Evolutionary conservation across 2,113 vertebrate species (phyloP), one percentile per base, ranked within the genome.

Genomic region (Stigmatopora nigra): DNA sequence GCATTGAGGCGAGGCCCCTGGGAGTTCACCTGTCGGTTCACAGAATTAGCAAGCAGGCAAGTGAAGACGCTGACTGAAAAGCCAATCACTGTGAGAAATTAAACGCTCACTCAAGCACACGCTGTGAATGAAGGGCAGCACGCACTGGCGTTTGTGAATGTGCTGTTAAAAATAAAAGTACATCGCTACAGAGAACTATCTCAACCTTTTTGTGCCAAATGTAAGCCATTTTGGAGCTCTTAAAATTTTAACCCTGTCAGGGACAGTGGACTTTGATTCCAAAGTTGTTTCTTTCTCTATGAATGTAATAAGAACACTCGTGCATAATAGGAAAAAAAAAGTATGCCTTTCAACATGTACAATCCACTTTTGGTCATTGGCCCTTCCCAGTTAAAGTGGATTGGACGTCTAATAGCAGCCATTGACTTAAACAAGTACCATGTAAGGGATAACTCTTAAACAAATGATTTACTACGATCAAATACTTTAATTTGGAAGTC

Each of bases 21-120:
- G 81, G 80, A 83, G 75, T 78, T 79, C 78, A 86, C 81, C 83
- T 85, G 52, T 25, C 12, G 12, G 84, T 84, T 71, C 60, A 12
- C 62, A 75, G 70, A 72, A 84, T 88, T 85, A 86, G 76, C 16
- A 65, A 72, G 80, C 83, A 83, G 78, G 80, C 72, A 76, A 80
- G 79, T 78, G 69, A 68, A 67, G 68, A 71, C 64, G 72, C 63
- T 73, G 74, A 80, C 75, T 68, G 69, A 49, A 48, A 58, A 57
- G 78, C 83, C 75, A 84, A 79, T 77, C 79, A 68, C 45, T 0
- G 55, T 57, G 57, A 67, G 56, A 62, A 57, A 62, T 74, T 61
- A 59, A n/a, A 56, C 51, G 48, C 68, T 10, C 7, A 38, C 25
- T 31, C 25, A 31, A 31, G 25, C 53, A 52, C 67, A 57, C 5